phyloP scores from a whole-genome alignment of 1,140 invertebrate species.

The silkworm (Bombyx mori) region ASM3026992v2 NC_085117.1:8020501-8021000 shows the following conservation, averaged over 20 bases:
- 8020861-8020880: slow-evolving; percentile 61
- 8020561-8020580: slow-evolving; percentile 61
- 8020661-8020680: slow-evolving; percentile 70
- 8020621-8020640: slow-evolving; percentile 68
- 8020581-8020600: slow-evolving; percentile 66
- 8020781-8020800: slow-evolving; percentile 33
- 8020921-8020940: slow-evolving; percentile 58
- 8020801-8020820: slow-evolving; percentile 18
- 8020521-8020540: slow-evolving; percentile 63
- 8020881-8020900: slow-evolving; percentile 31
- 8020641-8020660: slow-evolving; percentile 61
- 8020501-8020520: slow-evolving; percentile 58
- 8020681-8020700: slow-evolving; percentile 66
- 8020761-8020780: slow-evolving; percentile 54
- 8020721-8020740: slow-evolving; percentile 8
- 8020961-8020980: slow-evolving; percentile 70
- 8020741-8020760: slow-evolving; percentile 57
- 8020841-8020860: slow-evolving; percentile 62
- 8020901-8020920: slow-evolving; percentile 34
- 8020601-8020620: slow-evolving; percentile 68
- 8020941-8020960: slow-evolving; percentile 67
- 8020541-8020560: slow-evolving; percentile 18
- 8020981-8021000: slow-evolving; percentile 68
- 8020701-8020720: slow-evolving; percentile 30
- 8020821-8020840: slow-evolving; percentile 56